Conservation (phyloP, 2,797 vertebrate genomes). For the Cryptoprocta ferox region DNA sequence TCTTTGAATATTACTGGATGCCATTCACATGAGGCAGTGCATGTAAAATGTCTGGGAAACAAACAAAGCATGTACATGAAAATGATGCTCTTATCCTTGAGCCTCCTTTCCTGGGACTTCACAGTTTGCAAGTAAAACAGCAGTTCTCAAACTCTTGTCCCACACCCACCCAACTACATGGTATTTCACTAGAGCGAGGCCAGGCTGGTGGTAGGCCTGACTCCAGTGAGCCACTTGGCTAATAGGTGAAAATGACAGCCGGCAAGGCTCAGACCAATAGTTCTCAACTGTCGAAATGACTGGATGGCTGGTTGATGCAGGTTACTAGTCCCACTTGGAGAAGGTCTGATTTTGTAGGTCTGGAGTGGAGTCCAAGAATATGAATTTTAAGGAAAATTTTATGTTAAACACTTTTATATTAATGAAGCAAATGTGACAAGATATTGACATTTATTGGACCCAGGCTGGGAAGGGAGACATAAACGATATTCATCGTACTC, state of each 20-base stretch:
- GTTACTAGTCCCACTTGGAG: accelerated
- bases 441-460: neutral
- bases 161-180: neutral
- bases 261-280: neutral
- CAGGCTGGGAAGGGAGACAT: neutral
- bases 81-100: neutral
- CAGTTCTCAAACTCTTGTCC: neutral
- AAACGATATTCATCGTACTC: neutral
- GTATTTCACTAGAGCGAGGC: neutral
- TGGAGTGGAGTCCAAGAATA: neutral
- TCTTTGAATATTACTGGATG: neutral
- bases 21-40: neutral
- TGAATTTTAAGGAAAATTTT: neutral
- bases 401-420: constrained; percentile 28
- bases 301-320: neutral
- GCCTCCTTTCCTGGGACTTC: neutral
- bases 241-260: neutral
- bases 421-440: constrained; percentile 19
- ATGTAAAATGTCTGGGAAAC: neutral
- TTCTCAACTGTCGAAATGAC: neutral
- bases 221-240: neutral
- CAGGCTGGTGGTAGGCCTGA: neutral
- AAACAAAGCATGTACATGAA: neutral
- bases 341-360: neutral
- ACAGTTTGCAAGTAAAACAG: neutral